Evolutionary conservation across 2,113 vertebrate genomes (phyloP), one percentile per base, ranked within the genome.

Genomic region (Macquaria ambigua): DNA sequence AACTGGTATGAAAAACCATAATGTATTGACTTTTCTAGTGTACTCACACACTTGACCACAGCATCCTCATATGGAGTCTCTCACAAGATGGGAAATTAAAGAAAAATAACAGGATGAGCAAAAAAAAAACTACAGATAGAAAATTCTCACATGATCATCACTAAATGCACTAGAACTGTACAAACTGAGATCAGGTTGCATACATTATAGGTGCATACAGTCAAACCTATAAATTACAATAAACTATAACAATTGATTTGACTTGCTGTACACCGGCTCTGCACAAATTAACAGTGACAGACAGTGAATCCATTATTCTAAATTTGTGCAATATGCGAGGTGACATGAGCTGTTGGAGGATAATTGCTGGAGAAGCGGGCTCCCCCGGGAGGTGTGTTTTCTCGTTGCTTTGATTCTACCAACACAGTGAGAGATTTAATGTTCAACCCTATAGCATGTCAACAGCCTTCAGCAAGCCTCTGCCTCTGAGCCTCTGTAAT

Each of bases 381-480:
- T 92, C 92, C 82, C 80, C 8, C 0, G 84, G 81, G 93, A 86
- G 34, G 25, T 37, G 74, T 91, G 82, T 84, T 87, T 93, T 82
- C 85, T 68, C 53, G 3, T 73, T 62, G 77, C 87, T 91, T 92
- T 90, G 90, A 87, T 93, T 94, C 68, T 86, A 81, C 89, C 79
- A 78, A 72, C 89, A 88, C 86, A 63, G 77, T 4, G 3, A 68
- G 83, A 90, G 80, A 78, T 87, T 89, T 89, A 83, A 84, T 82
- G 88, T 86, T 91, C 92, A 90, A 85, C 70, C 90, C 82, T 84
- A 87, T 89, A 88, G 85, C 89, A 84, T 85, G 89, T 90, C 92
- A 94, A 83, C 87, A 90, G 83, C 90, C 88, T 79, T 92, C 81
- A 89, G 86, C 85, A 67, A 81, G 79, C 79, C 67, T 87, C 80